Evolutionary conservation across 2,113 vertebrate species (phyloP).

Genomic region (Charadrius vociferus): DNA sequence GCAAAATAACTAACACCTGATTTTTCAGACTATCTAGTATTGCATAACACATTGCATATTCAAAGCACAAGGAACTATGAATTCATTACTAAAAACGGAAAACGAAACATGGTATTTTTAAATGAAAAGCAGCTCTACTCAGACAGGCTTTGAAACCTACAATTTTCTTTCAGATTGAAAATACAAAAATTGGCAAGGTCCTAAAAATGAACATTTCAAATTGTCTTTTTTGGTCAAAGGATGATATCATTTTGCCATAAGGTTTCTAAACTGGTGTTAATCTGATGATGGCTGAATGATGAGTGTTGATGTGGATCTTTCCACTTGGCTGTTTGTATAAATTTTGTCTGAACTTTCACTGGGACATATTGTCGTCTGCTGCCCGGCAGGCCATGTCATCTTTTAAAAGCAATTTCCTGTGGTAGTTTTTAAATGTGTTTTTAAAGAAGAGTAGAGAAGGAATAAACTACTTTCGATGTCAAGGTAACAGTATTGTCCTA

Average conservation of each 20-base stretch:
- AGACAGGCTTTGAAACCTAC: not conserved
- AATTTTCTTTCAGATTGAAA: not conserved
- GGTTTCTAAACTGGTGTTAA: not conserved
- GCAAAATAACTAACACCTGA: not conserved
- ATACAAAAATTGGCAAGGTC: not conserved
- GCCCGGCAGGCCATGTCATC: not conserved
- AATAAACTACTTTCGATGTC: not conserved
- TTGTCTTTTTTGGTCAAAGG: not conserved
- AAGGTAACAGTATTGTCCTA: no score
- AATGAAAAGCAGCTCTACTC: not conserved
- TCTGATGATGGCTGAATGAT: not conserved
- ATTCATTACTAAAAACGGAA: not conserved
- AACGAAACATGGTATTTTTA: not conserved
- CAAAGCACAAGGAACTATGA: not conserved
- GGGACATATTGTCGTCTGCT: not conserved
- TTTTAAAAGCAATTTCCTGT: not conserved
- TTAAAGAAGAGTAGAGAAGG: not conserved
- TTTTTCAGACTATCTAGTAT: not conserved
- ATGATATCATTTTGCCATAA: not conserved
- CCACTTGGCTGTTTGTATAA: not conserved
- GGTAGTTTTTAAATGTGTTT: not conserved
- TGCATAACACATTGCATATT: not conserved
- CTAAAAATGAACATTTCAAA: not conserved
- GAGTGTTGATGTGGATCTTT: not conserved
- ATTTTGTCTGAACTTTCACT: not conserved